These are phyloP conservation scores for Cataglyphis hispanica DNA, from an alignment of 1,140 invertebrate species.

Conservation along the genomic window DNA sequence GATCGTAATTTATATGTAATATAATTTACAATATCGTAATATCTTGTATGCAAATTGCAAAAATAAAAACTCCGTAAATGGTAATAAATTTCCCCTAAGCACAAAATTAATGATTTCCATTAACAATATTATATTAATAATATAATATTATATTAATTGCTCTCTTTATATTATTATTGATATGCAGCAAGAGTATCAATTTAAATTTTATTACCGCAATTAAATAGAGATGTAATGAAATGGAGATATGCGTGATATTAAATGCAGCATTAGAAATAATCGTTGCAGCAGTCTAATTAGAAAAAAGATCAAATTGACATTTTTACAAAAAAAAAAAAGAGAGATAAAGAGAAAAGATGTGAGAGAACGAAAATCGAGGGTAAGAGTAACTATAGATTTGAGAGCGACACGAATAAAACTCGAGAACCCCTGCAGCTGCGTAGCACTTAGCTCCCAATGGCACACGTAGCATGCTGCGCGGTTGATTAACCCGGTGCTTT, in stretches of 20 bases:
- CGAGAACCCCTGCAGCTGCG: conserved; percentile 40
- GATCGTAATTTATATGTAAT: no score
- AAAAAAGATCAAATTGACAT: not conserved
- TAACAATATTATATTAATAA: not conserved
- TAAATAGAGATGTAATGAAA: not conserved
- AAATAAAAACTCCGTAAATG: not conserved
- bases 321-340: no score
- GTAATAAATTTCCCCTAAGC: not conserved
- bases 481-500: conserved; percentile 74
- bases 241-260: not conserved
- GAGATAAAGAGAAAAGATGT: not conserved
- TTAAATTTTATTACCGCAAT: not conserved
- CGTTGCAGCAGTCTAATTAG: not conserved
- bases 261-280: conserved; percentile 10
- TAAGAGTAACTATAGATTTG: conserved; percentile 29
- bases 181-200: not conserved
- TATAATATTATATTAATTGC: not conserved
- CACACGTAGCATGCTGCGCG: conserved; percentile 65
- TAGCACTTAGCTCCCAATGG: conserved; percentile 64
- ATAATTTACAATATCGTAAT: no score
- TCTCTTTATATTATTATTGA: not conserved
- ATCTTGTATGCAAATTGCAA: not conserved
- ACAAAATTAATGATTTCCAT: not conserved
- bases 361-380: not conserved
- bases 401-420: conserved; percentile 26